Evolutionary conservation across 2,113 vertebrate species (phyloP).

Genomic region (Oncorhynchus nerka): DNA sequence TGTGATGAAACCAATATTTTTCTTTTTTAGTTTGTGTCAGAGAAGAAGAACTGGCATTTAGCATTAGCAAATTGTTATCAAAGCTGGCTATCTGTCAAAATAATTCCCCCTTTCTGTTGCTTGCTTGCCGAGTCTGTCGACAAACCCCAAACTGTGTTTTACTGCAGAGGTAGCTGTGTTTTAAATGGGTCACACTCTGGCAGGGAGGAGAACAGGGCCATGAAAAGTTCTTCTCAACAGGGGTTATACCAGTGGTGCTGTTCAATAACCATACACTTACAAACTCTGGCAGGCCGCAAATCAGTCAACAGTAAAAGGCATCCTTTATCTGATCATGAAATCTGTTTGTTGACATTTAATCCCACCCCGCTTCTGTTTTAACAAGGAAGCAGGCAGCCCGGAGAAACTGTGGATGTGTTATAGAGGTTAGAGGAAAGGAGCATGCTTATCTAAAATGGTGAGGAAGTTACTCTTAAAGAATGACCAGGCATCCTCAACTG

Average conservation of each 20-base stretch:
- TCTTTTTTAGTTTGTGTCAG: not conserved
- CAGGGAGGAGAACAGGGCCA: constrained; percentile 32
- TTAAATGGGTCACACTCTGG: constrained; percentile 32
- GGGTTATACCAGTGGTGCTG: constrained; percentile 47
- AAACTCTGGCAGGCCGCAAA: constrained; percentile 73
- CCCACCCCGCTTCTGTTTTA: constrained; percentile 62
- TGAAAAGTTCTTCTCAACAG: constrained; percentile 53
- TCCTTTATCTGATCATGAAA: constrained; percentile 80
- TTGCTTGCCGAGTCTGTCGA: not conserved
- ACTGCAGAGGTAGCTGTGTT: constrained; percentile 1
- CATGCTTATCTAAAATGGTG: no score
- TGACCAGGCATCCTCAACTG: no score
- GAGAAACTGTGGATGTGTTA: constrained; percentile 65
- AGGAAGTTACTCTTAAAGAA: no score
- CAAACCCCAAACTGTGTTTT: not conserved
- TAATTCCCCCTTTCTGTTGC: not conserved
- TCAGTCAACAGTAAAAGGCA: constrained; percentile 75
- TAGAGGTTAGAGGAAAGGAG: constrained; percentile 66
- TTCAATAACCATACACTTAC: constrained; percentile 64
- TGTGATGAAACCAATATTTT: constrained; percentile 13
- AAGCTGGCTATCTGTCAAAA: not conserved
- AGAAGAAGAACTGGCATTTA: not conserved
- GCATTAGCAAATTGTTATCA: not conserved
- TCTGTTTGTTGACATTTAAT: constrained; percentile 74
- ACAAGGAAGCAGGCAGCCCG: constrained; percentile 60